A percentile compares a stretch with the other conserved stretches of the same genome.
phyloP scores from a whole-genome alignment of 2,113 vertebrate species.

The Arvicanthis niloticus region DNA sequence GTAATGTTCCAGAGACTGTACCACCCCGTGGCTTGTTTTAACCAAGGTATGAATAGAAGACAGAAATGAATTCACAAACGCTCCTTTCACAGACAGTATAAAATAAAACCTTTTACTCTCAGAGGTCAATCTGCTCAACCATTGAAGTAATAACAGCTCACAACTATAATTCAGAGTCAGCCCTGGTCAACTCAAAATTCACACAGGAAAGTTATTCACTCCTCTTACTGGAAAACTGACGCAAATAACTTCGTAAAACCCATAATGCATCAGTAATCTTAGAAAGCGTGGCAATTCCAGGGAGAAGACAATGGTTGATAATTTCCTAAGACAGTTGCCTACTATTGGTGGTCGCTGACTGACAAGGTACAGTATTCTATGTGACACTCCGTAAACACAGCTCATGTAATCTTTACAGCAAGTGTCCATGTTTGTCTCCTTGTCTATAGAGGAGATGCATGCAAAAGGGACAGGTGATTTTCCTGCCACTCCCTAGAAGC shows the following conservation, averaged over 20 bases:
- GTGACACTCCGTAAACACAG: not conserved
- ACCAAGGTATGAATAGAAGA: slow-evolving; percentile 87
- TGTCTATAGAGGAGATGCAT: not conserved
- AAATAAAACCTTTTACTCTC: slow-evolving; percentile 79
- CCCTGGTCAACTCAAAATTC: slow-evolving; percentile 57
- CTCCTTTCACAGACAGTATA: slow-evolving; percentile 86
- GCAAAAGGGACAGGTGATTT: not conserved
- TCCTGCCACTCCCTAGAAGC: not conserved
- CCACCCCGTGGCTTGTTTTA: slow-evolving; percentile 86
- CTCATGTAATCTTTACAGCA: not conserved
- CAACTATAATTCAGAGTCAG: slow-evolving; percentile 74
- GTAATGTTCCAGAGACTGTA: slow-evolving; percentile 84
- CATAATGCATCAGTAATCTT: slow-evolving; percentile 27
- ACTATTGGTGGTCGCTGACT: not conserved
- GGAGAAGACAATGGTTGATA: slow-evolving; percentile 32
- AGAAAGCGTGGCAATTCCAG: slow-evolving; percentile 21
- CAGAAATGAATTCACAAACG: slow-evolving; percentile 89
- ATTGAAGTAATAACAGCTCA: slow-evolving; percentile 79
- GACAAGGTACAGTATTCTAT: not conserved
- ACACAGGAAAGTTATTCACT: slow-evolving; percentile 69
- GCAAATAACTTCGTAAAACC: slow-evolving; percentile 55
- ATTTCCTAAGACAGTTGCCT: slow-evolving; percentile 43
- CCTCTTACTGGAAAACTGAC: slow-evolving; percentile 55
- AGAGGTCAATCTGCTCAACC: slow-evolving; percentile 83
- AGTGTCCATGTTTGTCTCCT: not conserved